phyloP scores from a whole-genome alignment of 2,797 vertebrate genomes.

The Malurus leucopterus region DNA sequence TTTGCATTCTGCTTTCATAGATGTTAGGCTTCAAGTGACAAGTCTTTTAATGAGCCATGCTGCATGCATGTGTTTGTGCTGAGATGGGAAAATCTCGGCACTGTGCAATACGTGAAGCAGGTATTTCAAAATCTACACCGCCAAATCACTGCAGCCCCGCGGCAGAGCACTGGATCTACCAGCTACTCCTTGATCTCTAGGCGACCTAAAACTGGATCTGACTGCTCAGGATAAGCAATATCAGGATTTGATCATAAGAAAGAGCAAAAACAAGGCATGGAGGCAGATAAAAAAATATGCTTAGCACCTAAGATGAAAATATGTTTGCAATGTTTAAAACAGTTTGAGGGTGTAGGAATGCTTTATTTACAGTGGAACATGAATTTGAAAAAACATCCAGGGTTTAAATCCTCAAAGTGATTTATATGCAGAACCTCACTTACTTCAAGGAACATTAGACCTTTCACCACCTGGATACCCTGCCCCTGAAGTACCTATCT shows the following conservation, averaged over 20 bases:
- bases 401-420: not conserved
- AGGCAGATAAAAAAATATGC: not conserved
- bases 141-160: not conserved
- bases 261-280: not conserved
- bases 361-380: not conserved
- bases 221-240: not conserved
- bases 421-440: not conserved
- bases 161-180: not conserved
- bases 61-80: rapidly evolving
- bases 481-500: not conserved
- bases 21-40: not conserved
- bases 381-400: not conserved
- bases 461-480: not conserved
- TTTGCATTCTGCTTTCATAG: not conserved
- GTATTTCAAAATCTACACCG: not conserved
- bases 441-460: not conserved
- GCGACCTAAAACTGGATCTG: not conserved
- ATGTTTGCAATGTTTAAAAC: not conserved
- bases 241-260: not conserved
- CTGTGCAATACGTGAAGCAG: not conserved
- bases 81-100: not conserved
- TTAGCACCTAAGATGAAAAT: not conserved
- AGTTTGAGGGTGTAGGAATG: not conserved
- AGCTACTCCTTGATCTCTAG: not conserved
- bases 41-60: not conserved